Evolutionary conservation across 2,888 invertebrate genomes (phyloP), one percentile per base, ranked within the genome.

Genomic region (Pycnomerus fuliginosus): DNA sequence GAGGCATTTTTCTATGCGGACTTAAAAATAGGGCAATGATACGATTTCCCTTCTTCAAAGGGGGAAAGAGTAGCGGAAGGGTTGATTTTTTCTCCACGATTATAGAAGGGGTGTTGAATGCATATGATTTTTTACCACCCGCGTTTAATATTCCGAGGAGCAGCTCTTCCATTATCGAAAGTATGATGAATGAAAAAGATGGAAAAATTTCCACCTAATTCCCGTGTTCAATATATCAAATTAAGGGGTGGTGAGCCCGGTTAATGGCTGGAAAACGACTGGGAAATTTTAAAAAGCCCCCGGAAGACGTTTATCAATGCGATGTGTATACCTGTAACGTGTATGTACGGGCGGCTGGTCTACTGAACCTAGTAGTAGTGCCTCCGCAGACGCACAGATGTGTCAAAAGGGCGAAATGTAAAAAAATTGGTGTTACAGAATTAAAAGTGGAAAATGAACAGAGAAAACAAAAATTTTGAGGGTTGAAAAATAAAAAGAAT

Each of bases 121-220:
- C 37, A 23, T 43, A 28, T 43, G 10, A 28, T 11, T 27, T 36
- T n/a, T n/a, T 44, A 24, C 30, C 24, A 12, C 41, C 42, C 24
- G 22, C 30, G 17, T 35, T 62, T 60, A 56, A 53, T 59, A 62
- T 62, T 59, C 61, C 35, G 37, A 28, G 44, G 44, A 32, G 48
- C 50, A 23, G 42, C 42, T 44, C 45, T 38, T 52, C 57, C 55
- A 55, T 62, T 63, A 62, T 59, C 56, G 61, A 47, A 61, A 62
- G 55, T 55, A 61, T 56, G 62, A 62, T 61, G 55, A 60, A 62
- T 64, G 60, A 61, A 64, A 64, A 63, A 62, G 55, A 48, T 44
- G 33, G n/a, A n/a, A n/a, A 30, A 39, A 34, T 38, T 24, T 35
- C 31, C 42, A 25, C 36, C 29, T 41, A 41, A 39, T 31, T 22